Evolutionary conservation across 1,140 invertebrate genomes (phyloP), one percentile per base, ranked within the genome.

Genomic region (Penaeus chinensis): DNA sequence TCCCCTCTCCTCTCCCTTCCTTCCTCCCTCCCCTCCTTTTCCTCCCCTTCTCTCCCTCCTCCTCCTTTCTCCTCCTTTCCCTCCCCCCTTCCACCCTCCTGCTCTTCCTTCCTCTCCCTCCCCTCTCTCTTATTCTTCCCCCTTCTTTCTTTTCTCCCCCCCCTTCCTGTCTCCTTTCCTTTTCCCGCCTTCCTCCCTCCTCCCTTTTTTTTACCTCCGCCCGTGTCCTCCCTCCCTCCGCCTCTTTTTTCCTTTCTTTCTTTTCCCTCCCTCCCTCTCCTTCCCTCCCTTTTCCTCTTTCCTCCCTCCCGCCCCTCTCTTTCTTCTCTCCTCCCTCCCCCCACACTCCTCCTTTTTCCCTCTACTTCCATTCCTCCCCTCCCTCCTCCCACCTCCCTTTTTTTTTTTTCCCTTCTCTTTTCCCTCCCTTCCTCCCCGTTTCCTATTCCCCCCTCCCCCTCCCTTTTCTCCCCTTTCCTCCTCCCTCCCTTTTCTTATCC

Each of bases 81-180:
- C 63, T 65, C 63, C 63, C n/a, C n/a, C n/a, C 63, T 65, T n/a
- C 63, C 63, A 18, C n/a, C 63, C 63, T 65, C n/a, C 63, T n/a
- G 16, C n/a, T n/a, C 63, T 65, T 65, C 63, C 63, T 65, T 65
- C 63, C 63, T 65, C 63, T n/a, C n/a, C n/a, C n/a, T n/a, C n/a
- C n/a, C n/a, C n/a, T n/a, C n/a, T n/a, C n/a, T n/a, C n/a, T n/a
- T n/a, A n/a, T n/a, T n/a, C n/a, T n/a, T n/a, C 63, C 63, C n/a
- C n/a, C 63, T 65, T n/a, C 63, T n/a, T 65, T 65, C 63, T n/a
- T 65, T 65, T n/a, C 63, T 65, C 63, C 63, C 63, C n/a, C n/a
- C 63, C 63, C n/a, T n/a, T n/a, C 63, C n/a, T n/a, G 16, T n/a
- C n/a, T 65, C 63, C 63, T 65, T 65, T n/a, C 63, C n/a, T 65